Conservation (phyloP, 2,797 vertebrate genomes). For the Gephyroberyx darwinii region DNA sequence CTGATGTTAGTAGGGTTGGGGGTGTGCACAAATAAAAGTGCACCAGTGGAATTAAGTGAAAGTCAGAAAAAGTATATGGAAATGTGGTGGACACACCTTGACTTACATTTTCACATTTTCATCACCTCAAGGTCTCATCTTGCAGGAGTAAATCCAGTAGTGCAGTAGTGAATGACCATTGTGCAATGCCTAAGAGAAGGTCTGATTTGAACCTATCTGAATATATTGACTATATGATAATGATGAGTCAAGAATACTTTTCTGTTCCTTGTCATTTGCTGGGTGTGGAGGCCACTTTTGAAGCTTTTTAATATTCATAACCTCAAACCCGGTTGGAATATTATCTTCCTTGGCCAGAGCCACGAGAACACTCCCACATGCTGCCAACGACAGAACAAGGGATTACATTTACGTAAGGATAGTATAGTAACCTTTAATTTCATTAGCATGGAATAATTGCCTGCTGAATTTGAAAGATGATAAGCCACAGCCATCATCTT, state of each 20-base stretch:
- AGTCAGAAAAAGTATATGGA: too few species aligned
- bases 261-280: not conserved
- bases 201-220: not conserved
- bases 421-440: conserved; percentile 4
- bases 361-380: not conserved
- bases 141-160: not conserved
- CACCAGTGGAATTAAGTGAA: too few species aligned
- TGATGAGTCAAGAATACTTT: not conserved
- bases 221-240: conserved; percentile 1
- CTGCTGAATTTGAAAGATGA: conserved; percentile 12
- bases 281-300: not conserved
- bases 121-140: not conserved
- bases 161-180: too few species aligned
- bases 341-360: not conserved
- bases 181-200: too few species aligned
- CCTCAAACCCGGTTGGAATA: conserved; percentile 10
- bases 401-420: not conserved
- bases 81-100: too few species aligned
- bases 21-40: too few species aligned
- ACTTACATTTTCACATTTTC: too few species aligned
- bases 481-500: not conserved
- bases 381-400: not conserved
- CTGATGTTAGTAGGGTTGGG: too few species aligned
- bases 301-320: conserved; percentile 11
- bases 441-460: conserved; percentile 6